Base-by-base conservation (phyloP, 2,888 invertebrate genomes). In the Eurois occulta region DNA sequence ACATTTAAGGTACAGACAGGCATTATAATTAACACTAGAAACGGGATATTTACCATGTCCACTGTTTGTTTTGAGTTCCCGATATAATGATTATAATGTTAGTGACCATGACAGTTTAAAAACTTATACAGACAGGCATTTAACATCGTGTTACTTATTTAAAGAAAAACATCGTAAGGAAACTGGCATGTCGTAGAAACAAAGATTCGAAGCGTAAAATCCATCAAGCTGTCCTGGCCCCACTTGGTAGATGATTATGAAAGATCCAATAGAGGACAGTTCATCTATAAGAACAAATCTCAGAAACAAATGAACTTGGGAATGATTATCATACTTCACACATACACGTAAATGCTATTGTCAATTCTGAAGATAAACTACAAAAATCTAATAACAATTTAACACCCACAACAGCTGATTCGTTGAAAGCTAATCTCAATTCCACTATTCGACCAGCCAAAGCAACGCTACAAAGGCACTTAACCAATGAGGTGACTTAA, bases 401-500 rank as follows among this genome's bases (percentile, higher is more conserved):
- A 62, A 82, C 67, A 67, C 55, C 46, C 35, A 76, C 65, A 52
- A 35, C 0, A 58, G n/a, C 8, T 43, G 60, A 67, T 62, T 76
- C 55, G 66, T 66, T 70, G 43, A 82, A 65, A 69, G 58, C 60
- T 67, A 78, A 83, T 78, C 35, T 24, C 11, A 68, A 68, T 72
- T 67, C 62, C 52, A 64, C 43, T 24, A 68, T 52, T 71, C 62
- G 11, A 70, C 2, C 35, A 48, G 55, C 48, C 28, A 48, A 62
- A 70, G 32, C 60, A 60, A 71, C 46, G 28, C n/a, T 28, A 67
- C 72, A 60, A 70, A 71, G 64, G 28, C 55, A 81, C 64, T 67
- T 82, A 43, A 66, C 71, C 65, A 75, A 74, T 77, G 35, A 81
- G 72, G 41, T 60, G 38, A 7, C 64, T 78, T 43, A 67, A 84